Conservation (phyloP, 2,113 vertebrate genomes). For the Xenus cinereus region DNA sequence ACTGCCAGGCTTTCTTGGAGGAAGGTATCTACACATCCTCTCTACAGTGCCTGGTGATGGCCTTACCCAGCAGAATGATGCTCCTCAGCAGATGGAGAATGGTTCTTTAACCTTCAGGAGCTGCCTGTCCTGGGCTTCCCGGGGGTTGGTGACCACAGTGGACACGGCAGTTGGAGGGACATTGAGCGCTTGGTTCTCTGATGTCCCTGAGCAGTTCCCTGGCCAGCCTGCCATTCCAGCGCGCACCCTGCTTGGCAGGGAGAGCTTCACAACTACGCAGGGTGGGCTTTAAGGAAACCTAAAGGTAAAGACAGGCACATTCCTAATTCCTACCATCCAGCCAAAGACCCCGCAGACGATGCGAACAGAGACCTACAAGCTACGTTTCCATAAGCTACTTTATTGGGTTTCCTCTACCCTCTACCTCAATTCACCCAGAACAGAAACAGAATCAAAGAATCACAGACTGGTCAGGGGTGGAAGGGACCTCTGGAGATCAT, state of each 20-base stretch:
- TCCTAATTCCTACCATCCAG: neutral
- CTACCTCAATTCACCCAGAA: neutral
- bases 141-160: accelerated
- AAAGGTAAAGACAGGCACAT: too few species aligned
- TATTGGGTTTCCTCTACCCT: neutral
- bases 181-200: accelerated
- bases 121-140: neutral
- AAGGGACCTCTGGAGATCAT: neutral
- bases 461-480: neutral
- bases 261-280: neutral
- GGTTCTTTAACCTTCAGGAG: neutral
- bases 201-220: neutral
- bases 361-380: neutral
- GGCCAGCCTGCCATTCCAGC: neutral
- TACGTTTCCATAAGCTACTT: neutral
- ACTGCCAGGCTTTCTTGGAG: neutral
- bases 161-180: neutral
- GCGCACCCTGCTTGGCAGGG: neutral
- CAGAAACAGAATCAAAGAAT: neutral
- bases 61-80: neutral
- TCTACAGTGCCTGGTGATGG: accelerated
- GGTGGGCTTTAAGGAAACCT: neutral
- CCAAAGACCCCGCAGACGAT: neutral
- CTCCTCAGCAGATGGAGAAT: neutral
- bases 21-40: neutral